These are phyloP conservation scores for Aphodius granarius DNA, from an alignment of 2,888 invertebrate genomes.

Conservation along the genomic window DNA sequence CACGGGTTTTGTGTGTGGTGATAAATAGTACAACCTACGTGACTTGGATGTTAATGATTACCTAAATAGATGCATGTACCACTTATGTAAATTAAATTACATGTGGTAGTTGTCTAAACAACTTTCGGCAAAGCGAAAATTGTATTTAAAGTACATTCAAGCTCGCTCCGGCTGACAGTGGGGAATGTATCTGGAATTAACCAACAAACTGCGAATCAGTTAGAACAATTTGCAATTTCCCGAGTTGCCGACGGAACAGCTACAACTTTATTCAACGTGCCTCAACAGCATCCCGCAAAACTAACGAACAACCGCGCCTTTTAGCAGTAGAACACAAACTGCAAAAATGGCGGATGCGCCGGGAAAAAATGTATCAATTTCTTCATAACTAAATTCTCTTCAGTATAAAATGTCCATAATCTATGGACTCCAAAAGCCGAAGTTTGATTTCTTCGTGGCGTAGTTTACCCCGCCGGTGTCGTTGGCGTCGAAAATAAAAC, in stretches of 20 bases:
- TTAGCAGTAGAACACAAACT: not conserved
- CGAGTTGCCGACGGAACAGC: not conserved
- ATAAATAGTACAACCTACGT: too few species aligned
- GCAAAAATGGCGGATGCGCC: not conserved
- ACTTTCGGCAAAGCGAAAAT: not conserved
- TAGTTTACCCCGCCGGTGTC: not conserved
- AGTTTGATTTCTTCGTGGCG: too few species aligned
- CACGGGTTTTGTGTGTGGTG: too few species aligned
- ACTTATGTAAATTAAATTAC: not conserved
- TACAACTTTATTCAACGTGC: not conserved
- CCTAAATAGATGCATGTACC: not conserved
- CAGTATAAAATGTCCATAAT: too few species aligned
- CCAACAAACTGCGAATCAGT: not conserved
- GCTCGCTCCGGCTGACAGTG: not conserved
- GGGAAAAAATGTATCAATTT: not conserved
- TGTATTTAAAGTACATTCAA: not conserved
- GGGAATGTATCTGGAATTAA: not conserved
- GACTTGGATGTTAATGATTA: not conserved
- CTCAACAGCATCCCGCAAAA: not conserved
- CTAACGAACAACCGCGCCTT: not conserved
- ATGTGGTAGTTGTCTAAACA: not conserved
- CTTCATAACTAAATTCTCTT: too few species aligned
- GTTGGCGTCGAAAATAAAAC: slow-evolving; percentile 9
- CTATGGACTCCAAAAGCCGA: too few species aligned
- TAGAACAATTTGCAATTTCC: not conserved